Percentiles rank a stretch among this genome's conserved stretches.
phyloP scores from a whole-genome alignment of 2,888 invertebrate genomes.

The Globia sparganii region DNA sequence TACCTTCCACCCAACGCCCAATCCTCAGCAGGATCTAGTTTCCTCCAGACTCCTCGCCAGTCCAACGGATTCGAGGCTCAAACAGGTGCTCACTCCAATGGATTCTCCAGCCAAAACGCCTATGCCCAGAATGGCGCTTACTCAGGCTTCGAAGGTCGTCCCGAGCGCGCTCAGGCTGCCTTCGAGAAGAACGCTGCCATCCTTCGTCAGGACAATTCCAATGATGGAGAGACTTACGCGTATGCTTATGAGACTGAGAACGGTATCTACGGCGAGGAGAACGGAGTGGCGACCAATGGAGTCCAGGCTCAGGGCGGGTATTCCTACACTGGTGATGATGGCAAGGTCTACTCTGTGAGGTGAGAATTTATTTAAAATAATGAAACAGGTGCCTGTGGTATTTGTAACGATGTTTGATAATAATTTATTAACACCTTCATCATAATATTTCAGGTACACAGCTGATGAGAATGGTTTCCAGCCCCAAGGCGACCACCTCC shows the following conservation, averaged over 20 bases:
- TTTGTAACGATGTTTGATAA: no score
- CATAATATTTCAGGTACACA: constrained; percentile 84
- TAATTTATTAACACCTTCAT: no score
- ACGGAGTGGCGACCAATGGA: constrained; percentile 84
- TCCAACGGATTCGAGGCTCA: constrained; percentile 51
- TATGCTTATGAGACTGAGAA: constrained; percentile 86
- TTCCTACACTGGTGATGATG: constrained; percentile 87
- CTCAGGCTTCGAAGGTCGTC: constrained; percentile 68
- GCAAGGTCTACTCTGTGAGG: constrained; percentile 84
- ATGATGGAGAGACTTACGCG: constrained; percentile 83
- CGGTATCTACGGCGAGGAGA: constrained; percentile 85
- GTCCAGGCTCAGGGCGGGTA: constrained; percentile 85
- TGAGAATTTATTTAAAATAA: no score
- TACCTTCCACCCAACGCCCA: constrained; percentile 81
- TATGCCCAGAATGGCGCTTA: constrained; percentile 55
- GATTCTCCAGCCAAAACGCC: constrained; percentile 35
- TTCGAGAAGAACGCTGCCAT: constrained; percentile 84
- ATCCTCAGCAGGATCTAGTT: constrained; percentile 51
- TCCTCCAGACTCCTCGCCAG: constrained; percentile 59
- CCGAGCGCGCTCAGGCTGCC: constrained; percentile 82
- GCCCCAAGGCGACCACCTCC: constrained; percentile 85
- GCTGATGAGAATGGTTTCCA: constrained; percentile 88
- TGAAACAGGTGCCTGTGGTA: no score
- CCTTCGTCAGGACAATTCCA: constrained; percentile 82
- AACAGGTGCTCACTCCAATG: constrained; percentile 40